Conservation (phyloP, 2,797 vertebrate species). For the Periophthalmus magnuspinnatus region DNA sequence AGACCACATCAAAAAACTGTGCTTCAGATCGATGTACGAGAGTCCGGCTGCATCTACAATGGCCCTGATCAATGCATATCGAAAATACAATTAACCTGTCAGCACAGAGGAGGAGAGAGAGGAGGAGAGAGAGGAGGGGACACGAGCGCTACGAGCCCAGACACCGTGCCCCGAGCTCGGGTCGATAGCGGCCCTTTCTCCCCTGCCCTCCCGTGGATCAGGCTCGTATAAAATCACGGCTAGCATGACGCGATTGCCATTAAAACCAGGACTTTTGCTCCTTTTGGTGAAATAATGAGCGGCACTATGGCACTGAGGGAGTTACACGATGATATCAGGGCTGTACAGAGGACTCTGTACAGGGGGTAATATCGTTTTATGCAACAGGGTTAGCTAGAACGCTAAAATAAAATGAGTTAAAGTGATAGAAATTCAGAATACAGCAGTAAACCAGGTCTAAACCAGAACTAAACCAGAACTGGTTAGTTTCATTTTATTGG, state of each 20-base stretch:
- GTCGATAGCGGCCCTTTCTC: constrained; percentile 42
- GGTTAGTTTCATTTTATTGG: too few species aligned
- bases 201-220: constrained; percentile 41
- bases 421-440: too few species aligned
- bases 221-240: constrained; percentile 44
- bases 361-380: too few species aligned
- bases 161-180: constrained; percentile 49
- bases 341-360: too few species aligned
- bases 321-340: too few species aligned
- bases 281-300: constrained; percentile 4
- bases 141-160: constrained; percentile 60
- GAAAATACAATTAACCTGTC: constrained; percentile 76
- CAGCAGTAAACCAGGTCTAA: too few species aligned
- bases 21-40: constrained; percentile 64
- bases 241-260: constrained; percentile 20
- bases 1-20: constrained; percentile 33
- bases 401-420: too few species aligned
- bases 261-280: constrained; percentile 34
- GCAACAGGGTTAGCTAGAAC: too few species aligned
- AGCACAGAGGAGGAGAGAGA: constrained; percentile 12
- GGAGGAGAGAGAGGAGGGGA: constrained; percentile 34
- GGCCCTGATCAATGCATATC: constrained; percentile 73
- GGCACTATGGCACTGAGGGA: neutral
- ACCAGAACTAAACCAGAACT: too few species aligned
- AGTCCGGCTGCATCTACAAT: constrained; percentile 66